Percentiles rank a stretch among this genome's conserved stretches.
Conservation (phyloP, 2,113 vertebrate species). For the Zeus faber region DNA sequence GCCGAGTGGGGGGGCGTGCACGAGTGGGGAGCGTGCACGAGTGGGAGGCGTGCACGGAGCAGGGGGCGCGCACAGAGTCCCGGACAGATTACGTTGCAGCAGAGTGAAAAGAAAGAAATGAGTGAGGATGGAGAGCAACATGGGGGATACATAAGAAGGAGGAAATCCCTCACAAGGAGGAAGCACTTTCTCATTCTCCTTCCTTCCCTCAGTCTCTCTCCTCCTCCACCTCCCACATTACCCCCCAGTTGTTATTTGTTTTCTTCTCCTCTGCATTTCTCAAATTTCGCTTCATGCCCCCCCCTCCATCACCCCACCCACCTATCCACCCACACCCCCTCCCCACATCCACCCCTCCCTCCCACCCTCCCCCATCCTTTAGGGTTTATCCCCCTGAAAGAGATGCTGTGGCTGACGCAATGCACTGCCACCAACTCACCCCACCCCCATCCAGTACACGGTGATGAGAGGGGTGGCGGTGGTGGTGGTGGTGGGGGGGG, state of each 20-base stretch:
- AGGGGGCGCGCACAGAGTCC: slow-evolving; percentile 1
- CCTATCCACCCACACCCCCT: slow-evolving; percentile 7
- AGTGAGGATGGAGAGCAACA: neutral
- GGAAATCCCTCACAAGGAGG: slow-evolving; percentile 73
- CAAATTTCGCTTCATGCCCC: neutral
- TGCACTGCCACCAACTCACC: slow-evolving; percentile 29
- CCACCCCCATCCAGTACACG: too few species aligned
- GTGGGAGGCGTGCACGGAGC: slow-evolving; percentile 1
- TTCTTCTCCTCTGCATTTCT: neutral
- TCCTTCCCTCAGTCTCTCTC: slow-evolving; percentile 3
- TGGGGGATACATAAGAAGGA: slow-evolving; percentile 54
- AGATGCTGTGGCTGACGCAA: slow-evolving; percentile 47
- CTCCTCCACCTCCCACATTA: slow-evolving; percentile 7
- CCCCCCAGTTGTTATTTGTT: neutral
- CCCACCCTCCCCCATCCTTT: neutral
- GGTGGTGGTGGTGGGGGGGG: neutral
- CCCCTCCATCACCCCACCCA: slow-evolving; percentile 24
- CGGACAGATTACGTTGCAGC: slow-evolving; percentile 30
- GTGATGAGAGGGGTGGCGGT: neutral
- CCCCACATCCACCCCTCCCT: slow-evolving; percentile 6
- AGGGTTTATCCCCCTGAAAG: slow-evolving; percentile 18
- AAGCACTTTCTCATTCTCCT: slow-evolving; percentile 40
- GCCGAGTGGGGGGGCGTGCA: neutral
- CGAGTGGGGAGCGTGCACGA: neutral
- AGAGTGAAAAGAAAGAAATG: slow-evolving; percentile 1